Conservation (phyloP, 2,888 invertebrate species). For the Dendrolimus houi region DNA sequence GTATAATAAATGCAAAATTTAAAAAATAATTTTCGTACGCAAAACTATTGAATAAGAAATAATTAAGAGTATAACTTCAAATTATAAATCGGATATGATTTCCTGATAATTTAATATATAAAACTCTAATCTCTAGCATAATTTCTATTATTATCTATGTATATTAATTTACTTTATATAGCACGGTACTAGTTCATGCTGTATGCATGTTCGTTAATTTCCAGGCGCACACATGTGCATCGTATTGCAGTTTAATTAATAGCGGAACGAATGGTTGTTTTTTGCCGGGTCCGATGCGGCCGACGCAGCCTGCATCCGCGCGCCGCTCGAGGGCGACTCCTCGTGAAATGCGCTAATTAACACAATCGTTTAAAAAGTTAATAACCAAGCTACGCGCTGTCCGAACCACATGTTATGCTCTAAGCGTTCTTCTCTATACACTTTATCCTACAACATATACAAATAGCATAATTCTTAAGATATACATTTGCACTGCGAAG, state of each 20-base stretch:
- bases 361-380: conserved; percentile 69
- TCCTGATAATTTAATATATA: too few relatives aligned
- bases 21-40: too few relatives aligned
- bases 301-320: conserved; percentile 24
- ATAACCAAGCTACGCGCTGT: conserved; percentile 58
- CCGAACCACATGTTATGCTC: conserved; percentile 43
- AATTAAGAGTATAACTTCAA: too few relatives aligned
- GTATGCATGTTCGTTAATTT: too few relatives aligned
- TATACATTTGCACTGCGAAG: background rate
- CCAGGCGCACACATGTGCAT: conserved; percentile 15
- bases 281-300: conserved; percentile 25
- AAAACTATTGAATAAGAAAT: too few relatives aligned
- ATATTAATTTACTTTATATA: too few relatives aligned
- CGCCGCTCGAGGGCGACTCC: conserved; percentile 44
- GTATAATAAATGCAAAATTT: too few relatives aligned
- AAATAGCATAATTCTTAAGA: background rate
- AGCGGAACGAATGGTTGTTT: conserved; percentile 50
- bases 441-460: background rate
- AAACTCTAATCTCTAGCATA: too few relatives aligned
- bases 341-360: conserved; percentile 63
- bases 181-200: too few relatives aligned
- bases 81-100: too few relatives aligned
- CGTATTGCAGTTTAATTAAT: conserved; percentile 49
- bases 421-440: background rate
- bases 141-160: too few relatives aligned